These are phyloP conservation scores for Bellardia bayeri DNA, from an alignment of 2,888 invertebrate genomes.

Conservation along the genomic window DNA sequence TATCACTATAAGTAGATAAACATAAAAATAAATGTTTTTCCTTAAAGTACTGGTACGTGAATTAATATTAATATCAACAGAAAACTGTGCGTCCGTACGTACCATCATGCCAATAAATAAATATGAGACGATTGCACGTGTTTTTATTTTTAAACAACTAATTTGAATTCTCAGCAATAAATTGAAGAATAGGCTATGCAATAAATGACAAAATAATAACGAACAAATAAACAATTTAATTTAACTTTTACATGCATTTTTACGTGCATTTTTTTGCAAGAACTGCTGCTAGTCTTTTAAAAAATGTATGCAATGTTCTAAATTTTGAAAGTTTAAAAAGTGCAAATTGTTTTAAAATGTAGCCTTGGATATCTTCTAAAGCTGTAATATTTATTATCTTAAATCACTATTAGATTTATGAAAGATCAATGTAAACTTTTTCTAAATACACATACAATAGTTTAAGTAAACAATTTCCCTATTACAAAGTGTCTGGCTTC, in stretches of 20 bases:
- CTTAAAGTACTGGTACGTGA: not conserved
- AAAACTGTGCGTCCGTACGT: not conserved
- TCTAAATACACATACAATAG: too few relatives aligned
- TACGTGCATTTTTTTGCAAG: too few relatives aligned
- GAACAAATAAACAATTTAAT: constrained; percentile 13
- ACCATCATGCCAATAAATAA: constrained; percentile 22
- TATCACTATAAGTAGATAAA: not conserved
- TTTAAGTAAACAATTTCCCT: too few relatives aligned
- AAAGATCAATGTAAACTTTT: too few relatives aligned
- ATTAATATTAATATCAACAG: not conserved
- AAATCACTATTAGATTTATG: too few relatives aligned
- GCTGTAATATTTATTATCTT: too few relatives aligned
- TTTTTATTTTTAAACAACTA: constrained; percentile 47
- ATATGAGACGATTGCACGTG: constrained; percentile 43
- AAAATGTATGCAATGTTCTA: too few relatives aligned
- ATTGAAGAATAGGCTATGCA: constrained; percentile 28
- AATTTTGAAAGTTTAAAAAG: too few relatives aligned
- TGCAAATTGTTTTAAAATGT: too few relatives aligned
- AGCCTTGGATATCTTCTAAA: too few relatives aligned
- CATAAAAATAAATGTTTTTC: constrained; percentile 2
- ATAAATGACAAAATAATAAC: not conserved
- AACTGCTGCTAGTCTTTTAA: too few relatives aligned
- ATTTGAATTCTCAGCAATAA: constrained; percentile 49
- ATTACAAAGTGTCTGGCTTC: too few relatives aligned
- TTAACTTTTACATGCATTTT: not conserved